Base-by-base conservation (phyloP, 2,113 vertebrate genomes). In the Sebastes fasciatus region DNA sequence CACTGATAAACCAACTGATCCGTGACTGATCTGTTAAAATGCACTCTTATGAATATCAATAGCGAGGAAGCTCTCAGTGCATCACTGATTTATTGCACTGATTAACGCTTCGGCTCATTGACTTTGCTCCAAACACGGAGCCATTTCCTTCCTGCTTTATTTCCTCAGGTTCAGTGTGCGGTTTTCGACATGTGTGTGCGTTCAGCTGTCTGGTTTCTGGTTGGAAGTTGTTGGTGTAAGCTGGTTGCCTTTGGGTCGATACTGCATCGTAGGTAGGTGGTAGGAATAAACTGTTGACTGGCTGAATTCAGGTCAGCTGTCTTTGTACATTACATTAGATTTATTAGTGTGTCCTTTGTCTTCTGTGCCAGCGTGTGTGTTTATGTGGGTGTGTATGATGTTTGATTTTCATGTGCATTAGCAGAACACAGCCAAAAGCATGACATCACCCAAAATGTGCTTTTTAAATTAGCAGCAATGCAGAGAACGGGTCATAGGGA, bases 251-350 rank as follows among this genome's bases (percentile, higher is more conserved):
- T 21, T 49, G 64, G 79, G 74, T 42, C 77, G 4, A 34, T 34
- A 34, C 34, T 76, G 83, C 67, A 58, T 83, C 66, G 82, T 79
- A 87, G 85, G 81, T 85, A 86, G 66, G 23, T 72, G 74, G 34
- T 34, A 65, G 79, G 71, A 86, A 87, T 87, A 79, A 82, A 83
- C 73, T 69, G 82, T 86, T 14, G 34, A 82, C 74, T 79, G 73
- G 42, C 79, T 87, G 80, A 91, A 92, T 89, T 62, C 85, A 89
- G 89, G 84, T 91, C 90, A 91, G 83, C 89, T 90, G 90, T 91
- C 92, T 75, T 61, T 75, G 79, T 60, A 65, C 66, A 83, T 92
- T 82, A 87, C 45, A 52, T 83, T 77, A 26, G 55, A 75, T 87
- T 85, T 79, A 69, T 82, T 67, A 77, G 71, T 68, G 77, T 67